Evolutionary conservation across 2,113 vertebrate genomes (phyloP).

Genomic region (Struthio camelus): DNA sequence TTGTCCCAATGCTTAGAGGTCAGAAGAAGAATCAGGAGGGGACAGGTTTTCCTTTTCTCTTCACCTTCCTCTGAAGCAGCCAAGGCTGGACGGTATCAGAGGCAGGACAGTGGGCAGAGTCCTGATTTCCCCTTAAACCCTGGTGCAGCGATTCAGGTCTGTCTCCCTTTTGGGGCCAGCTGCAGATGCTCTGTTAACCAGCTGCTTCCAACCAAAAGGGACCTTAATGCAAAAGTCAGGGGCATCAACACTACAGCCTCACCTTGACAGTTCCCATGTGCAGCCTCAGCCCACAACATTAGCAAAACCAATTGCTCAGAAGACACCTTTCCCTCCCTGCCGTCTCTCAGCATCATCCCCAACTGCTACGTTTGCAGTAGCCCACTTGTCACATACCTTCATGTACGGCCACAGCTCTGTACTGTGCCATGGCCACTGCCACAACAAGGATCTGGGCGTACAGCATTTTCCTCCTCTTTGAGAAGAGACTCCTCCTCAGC

Average conservation of each 20-base stretch:
- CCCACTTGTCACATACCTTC: conserved; percentile 26
- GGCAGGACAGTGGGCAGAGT: not conserved
- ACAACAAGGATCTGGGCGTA: not conserved
- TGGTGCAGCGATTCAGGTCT: not conserved
- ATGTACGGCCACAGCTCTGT: not conserved
- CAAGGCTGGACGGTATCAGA: not conserved
- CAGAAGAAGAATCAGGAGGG: not conserved
- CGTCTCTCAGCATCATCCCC: not conserved
- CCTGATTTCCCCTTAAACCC: not conserved
- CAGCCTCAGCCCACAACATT: no score
- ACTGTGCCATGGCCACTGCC: not conserved
- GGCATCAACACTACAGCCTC: not conserved
- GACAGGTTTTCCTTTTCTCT: not conserved
- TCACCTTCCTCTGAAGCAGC: not conserved
- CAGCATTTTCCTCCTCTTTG: not conserved
- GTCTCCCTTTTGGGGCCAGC: not conserved
- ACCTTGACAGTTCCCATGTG: accelerated
- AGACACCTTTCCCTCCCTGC: not conserved
- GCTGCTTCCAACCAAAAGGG: not conserved
- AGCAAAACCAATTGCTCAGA: not conserved
- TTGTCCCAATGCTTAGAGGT: not conserved
- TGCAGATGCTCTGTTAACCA: not conserved
- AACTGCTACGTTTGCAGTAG: not conserved
- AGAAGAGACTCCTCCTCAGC: not conserved
- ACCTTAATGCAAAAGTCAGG: accelerated